phyloP scores from a whole-genome alignment of 2,113 vertebrate genomes.

The Istiophorus platypterus region DNA sequence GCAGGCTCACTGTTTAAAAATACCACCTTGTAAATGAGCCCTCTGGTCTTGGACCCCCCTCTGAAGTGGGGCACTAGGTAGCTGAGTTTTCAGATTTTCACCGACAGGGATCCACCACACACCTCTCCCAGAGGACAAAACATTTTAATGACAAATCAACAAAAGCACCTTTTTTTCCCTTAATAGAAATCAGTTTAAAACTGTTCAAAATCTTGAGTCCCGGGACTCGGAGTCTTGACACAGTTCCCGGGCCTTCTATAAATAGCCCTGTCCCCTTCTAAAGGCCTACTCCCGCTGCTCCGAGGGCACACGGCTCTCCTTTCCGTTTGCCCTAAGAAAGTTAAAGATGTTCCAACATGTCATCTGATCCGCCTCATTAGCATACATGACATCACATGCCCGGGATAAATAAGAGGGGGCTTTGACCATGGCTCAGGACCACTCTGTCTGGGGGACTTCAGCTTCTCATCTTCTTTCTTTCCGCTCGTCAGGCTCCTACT shows the following conservation, averaged over 20 bases:
- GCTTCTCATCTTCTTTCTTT: conserved; percentile 82
- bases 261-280: conserved; percentile 87
- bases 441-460: conserved; percentile 88
- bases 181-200: neutral
- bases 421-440: conserved; percentile 85
- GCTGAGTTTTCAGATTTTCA: conserved; percentile 26
- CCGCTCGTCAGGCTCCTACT: conserved; percentile 81
- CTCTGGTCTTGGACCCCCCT: neutral
- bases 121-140: neutral
- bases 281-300: conserved; percentile 75
- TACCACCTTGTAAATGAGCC: conserved; percentile 72
- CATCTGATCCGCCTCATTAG: conserved; percentile 83
- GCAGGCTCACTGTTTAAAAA: conserved; percentile 77
- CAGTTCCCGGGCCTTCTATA: conserved; percentile 85
- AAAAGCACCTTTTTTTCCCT: neutral
- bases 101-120: fast-evolving
- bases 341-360: conserved; percentile 89
- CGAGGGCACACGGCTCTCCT: conserved; percentile 79
- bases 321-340: conserved; percentile 98
- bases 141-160: neutral
- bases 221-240: conserved; percentile 68
- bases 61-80: neutral
- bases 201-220: conserved; percentile 71
- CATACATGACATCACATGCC: conserved; percentile 85
- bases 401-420: conserved; percentile 91